Evolutionary conservation across 2,113 vertebrate genomes (phyloP), one percentile per base, ranked within the genome.

Genomic region (Drymodes brunneopygia): DNA sequence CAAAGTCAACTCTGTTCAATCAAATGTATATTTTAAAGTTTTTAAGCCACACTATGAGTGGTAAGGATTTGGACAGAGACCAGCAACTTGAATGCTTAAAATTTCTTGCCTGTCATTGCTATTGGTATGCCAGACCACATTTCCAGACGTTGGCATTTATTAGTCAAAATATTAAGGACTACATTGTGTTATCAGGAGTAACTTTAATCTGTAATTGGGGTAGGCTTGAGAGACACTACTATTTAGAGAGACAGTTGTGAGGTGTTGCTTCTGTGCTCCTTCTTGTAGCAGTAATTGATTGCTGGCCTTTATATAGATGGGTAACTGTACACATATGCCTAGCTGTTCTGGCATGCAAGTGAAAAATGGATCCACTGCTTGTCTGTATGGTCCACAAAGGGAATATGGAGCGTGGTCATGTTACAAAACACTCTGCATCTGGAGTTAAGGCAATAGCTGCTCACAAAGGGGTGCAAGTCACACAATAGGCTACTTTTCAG

Each of bases 401-500:
- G 84, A 94, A 80, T 80, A 65, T 66, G 70, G 66, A 93, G 71
- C 0, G 0, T 44, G 95, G 72, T 92, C 50, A 11, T 54, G 67
- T 95, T 92, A 82, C 90, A 89, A 94, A 95, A 89, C 73, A 79
- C 50, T 89, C 86, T 86, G 81, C 91, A 93, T 95, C 93, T 97
- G 96, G 91, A 95, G 90, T 90, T 80, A 88, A 94, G 75, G 96
- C 88, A 96, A 88, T 91, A 95, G 94, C 64, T 91, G 85, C 81
- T 92, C 90, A 85, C 93, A 86, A 95, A 95, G 94, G 94, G 96
- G 78, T 95, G 87, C 93, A 82, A 97, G 94, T 80, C 92, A 60
- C 87, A 96, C 95, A 95, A 97, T 70, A 73, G 94, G 86, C 87
- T 95, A 95, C 92, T 94, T 95, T 88, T 94, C 92, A 92, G 95